Conservation (phyloP, 2,797 vertebrate genomes). For the Danionella dracula region DNA sequence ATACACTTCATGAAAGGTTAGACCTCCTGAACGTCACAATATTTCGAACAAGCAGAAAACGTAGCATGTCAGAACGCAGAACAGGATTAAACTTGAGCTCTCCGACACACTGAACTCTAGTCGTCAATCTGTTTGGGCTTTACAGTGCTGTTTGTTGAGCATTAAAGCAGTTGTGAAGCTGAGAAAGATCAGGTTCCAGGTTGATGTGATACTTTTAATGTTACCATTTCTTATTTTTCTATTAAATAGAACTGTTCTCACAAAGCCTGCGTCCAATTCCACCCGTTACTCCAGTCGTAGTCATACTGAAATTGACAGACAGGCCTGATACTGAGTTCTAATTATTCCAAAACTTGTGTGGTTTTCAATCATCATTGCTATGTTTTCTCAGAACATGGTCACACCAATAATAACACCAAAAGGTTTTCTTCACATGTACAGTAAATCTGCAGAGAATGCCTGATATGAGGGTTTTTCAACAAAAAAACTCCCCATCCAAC, state of each 20-base stretch:
- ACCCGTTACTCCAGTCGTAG: no score
- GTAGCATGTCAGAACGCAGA: background rate
- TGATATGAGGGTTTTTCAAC: background rate
- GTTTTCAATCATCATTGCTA: no score
- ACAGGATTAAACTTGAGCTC: conserved; percentile 6
- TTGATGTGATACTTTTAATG: conserved; percentile 43
- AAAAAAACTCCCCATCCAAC: no score
- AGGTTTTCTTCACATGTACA: no score
- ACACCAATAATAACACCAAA: no score
- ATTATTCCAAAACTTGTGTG: no score
- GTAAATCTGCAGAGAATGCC: background rate
- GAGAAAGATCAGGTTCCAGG: conserved; percentile 45
- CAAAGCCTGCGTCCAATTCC: no score
- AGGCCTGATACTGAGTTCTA: background rate
- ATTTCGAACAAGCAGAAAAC: background rate
- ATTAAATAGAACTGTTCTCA: conserved; percentile 6
- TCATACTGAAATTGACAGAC: no score
- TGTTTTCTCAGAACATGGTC: no score
- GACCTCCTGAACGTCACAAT: background rate
- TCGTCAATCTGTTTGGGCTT: conserved; percentile 10
- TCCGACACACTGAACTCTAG: conserved; percentile 16
- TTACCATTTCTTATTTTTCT: no score
- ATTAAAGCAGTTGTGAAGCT: conserved; percentile 21
- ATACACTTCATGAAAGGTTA: background rate
- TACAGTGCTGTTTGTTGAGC: conserved; percentile 34